Evolutionary conservation across 2,113 vertebrate species (phyloP), one percentile per base, ranked within the genome.

Genomic region (Antechinus stuartii): DNA sequence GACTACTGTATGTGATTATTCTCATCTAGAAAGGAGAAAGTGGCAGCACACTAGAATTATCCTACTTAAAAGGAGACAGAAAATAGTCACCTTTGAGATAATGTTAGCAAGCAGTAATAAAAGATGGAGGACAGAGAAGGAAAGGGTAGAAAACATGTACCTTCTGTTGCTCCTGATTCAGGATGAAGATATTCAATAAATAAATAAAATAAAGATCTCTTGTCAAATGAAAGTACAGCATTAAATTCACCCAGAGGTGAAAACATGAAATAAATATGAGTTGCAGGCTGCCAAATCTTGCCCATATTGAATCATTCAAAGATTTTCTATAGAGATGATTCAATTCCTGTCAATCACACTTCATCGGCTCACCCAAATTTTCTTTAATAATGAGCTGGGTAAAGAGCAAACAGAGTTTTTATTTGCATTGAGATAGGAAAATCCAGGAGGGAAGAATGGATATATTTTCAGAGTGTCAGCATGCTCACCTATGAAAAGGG

Each of bases 331-430:
- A 55, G 76, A 89, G 76, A 76, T 47, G 49, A 49, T 76, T 91
- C 54, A 92, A 92, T 95, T 92, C 47, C 9, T 68, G 90, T 52
- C 19, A n/a, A 90, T 90, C 16, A 95, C 7, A 57, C 35, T 93
- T 95, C 53, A 84, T 94, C 50, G 0, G 2, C 54, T 90, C 54
- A 55, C 42, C 27, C 90, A 90, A 52, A 25, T 90, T 90, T 90
- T 90, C 49, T 92, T 22, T 96, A 92, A 94, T 90, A 92, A 53
- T 50, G 50, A 76, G 54, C 54, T 92, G 93, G 93, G 27, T 49
- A 94, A 90, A 95, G 84, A 98, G 57, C 47, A 96, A 96, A 93
- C 27, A 92, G 90, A 96, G 95, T 93, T 96, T 96, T 90, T 24
- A 90, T 90, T 49, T 97, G 94, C 30, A 94, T 53, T 92, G 92